Conservation (phyloP, 2,113 vertebrate species). For the Labeo rohita region DNA sequence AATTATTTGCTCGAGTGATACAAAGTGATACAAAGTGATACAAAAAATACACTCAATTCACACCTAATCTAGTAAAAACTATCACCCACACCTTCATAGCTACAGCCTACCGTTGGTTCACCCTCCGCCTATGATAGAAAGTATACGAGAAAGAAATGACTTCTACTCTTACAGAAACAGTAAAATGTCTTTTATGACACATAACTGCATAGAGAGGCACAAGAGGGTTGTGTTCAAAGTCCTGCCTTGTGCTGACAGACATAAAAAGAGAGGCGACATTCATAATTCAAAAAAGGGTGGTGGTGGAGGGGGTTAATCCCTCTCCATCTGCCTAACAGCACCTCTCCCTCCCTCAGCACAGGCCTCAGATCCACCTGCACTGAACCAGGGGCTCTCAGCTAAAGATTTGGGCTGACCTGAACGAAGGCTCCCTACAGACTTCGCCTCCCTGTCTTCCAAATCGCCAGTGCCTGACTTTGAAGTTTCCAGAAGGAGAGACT, state of each 20-base stretch:
- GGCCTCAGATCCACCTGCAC: conserved; percentile 16
- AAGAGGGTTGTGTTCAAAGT: neutral
- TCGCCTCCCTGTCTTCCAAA: conserved; percentile 61
- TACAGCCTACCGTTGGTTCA: neutral
- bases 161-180: neutral
- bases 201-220: neutral
- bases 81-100: neutral
- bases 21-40: too few species aligned
- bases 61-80: neutral
- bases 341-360: conserved; percentile 3
- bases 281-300: conserved; percentile 36
- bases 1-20: too few species aligned
- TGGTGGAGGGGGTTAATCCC: conserved; percentile 42
- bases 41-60: too few species aligned
- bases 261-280: conserved; percentile 3
- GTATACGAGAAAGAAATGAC: neutral
- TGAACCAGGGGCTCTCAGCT: conserved; percentile 51
- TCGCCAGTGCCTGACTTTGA: conserved; percentile 67
- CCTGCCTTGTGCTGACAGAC: conserved; percentile 3
- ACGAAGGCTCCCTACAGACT: conserved; percentile 45
- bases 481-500: conserved; percentile 70
- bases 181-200: neutral
- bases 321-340: conserved; percentile 38
- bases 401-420: conserved; percentile 52
- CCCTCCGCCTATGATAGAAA: neutral